Percentiles rank a stretch among this genome's conserved stretches.
These are phyloP conservation scores for Bergia sp. DNA, from an alignment of 92 coral and sea anemone species.

Conservation along the genomic window DNA sequence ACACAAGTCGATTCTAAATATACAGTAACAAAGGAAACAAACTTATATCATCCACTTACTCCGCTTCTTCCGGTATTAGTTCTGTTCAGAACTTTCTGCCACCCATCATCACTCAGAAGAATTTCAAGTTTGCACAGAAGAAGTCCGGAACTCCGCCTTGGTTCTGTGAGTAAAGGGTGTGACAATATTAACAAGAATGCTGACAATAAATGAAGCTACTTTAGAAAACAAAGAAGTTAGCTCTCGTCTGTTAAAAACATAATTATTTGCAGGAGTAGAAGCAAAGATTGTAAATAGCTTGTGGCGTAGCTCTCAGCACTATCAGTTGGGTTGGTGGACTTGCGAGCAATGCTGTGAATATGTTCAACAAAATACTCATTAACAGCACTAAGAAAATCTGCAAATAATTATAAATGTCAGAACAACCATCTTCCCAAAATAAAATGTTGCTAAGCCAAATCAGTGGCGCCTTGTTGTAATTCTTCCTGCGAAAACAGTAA, in stretches of 20 bases:
- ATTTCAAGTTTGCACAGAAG: no score
- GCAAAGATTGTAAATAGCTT: slow-evolving; percentile 55
- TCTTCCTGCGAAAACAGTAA: slow-evolving; percentile 61
- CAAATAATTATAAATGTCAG: slow-evolving; percentile 49
- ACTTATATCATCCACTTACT: no score
- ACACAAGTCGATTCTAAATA: no score
- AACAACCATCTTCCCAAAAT: slow-evolving; percentile 50
- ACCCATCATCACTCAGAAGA: no score
- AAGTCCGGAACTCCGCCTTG: slow-evolving; percentile 44
- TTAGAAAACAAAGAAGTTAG: slow-evolving; percentile 19
- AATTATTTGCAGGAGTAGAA: slow-evolving; percentile 52
- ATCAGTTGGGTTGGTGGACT: slow-evolving; percentile 44
- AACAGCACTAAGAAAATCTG: slow-evolving; percentile 30
- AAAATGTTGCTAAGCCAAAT: slow-evolving; percentile 55
- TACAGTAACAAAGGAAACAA: no score
- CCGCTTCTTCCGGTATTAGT: no score
- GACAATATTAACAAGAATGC: slow-evolving; percentile 35
- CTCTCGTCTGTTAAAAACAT: slow-evolving; percentile 40
- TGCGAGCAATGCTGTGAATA: slow-evolving; percentile 55
- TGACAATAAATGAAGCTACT: slow-evolving; percentile 45
- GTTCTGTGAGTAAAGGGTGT: slow-evolving; percentile 28
- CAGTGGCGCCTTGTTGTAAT: slow-evolving; percentile 62
- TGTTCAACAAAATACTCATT: slow-evolving; percentile 65
- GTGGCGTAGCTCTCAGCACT: slow-evolving; percentile 38
- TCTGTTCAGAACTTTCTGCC: no score